Base-by-base conservation (phyloP, 2,888 invertebrate species). In the Parascotia fuliginaria region DNA sequence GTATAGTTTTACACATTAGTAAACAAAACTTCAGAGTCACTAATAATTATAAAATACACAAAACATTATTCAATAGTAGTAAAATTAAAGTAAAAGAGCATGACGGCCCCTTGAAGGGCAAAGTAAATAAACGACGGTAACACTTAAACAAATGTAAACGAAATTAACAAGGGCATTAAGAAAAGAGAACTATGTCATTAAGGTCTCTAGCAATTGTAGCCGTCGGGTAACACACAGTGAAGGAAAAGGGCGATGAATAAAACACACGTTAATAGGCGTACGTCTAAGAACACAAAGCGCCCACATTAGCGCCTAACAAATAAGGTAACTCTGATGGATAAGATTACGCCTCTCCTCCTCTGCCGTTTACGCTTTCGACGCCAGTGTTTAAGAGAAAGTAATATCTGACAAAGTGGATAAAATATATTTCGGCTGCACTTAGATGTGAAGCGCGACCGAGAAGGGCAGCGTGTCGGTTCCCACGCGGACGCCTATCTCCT, bases 351-450 rank as follows among this genome's bases (percentile, higher is more conserved):
- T 76, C 73, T 77, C 74, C 73, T 81, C 75, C 77, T 75, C 76
- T 75, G 53, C 73, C 76, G 78, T 81, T 84, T 80, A 77, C 77
- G 76, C 77, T 78, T 79, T 75, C 75, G 70, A 77, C 73, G 70
- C 60, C 67, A 71, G 77, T 85, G 80, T 85, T 87, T 82, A 87
- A 80, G 79, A 82, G 86, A 81, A 87, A 87, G 85, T 84, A 85
- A 89, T 90, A 90, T 87, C 86, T 84, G 81, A 77, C 82, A 80
- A 82, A 85, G 82, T 79, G 81, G 81, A 83, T 85, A 77, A 85
- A 85, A 84, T 85, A 86, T 83, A 84, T 83, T 85, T 86, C 76
- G 79, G 81, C 74, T 90, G 87, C 89, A 89, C 89, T 90, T 89
- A 90, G 86, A 83, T 85, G 80, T 74, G 77, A 77, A 73, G 75